Evolutionary conservation across 1,140 invertebrate genomes (phyloP), one percentile per base, ranked within the genome.

Genomic region (Trachymyrmex cornetzi): DNA sequence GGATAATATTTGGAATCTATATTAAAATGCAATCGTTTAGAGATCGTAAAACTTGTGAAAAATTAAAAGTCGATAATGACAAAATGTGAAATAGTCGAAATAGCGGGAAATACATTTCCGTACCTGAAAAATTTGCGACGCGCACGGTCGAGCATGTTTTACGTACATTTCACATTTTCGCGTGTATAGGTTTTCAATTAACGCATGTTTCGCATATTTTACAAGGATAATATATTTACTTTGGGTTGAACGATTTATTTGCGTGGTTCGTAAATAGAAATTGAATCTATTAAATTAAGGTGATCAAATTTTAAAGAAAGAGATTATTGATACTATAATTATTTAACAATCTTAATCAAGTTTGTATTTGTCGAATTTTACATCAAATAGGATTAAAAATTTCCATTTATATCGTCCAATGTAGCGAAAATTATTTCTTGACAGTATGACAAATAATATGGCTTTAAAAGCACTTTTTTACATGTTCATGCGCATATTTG

Each of bases 21-120:
- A 66, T 75, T 34, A 38, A 53, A 72, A 67, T 66, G n/a, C 44
- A 14, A 80, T 67, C 19, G 27, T 24, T 69, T 69, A 69, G 30
- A 80, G n/a, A 19, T 44, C 1, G 66, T 4, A 72, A 71, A 27
- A 57, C 12, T 16, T 22, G 66, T 55, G 50, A 55, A 81, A 80
- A 72, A 81, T 81, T 81, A 81, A 81, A 81, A 81, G 50, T 55
- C 79, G 79, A 44, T 53, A 57, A 30, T 81, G 79, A 72, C 34
- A 81, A 81, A 81, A 57, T 30, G 30, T 19, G 50, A 81, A 69
- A 69, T 69, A 81, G n/a, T 72, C 34, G 50, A 57, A 71, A 71
- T 81, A 57, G 12, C 64, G 50, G 79, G 19, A 72, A 81, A 81
- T 57, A 44, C 6, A 67, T 69, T 81, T 24, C 16, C 22, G 22